Evolutionary conservation across 2,888 invertebrate species (phyloP), one percentile per base, ranked within the genome.

Genomic region (Agrilus biguttatus): DNA sequence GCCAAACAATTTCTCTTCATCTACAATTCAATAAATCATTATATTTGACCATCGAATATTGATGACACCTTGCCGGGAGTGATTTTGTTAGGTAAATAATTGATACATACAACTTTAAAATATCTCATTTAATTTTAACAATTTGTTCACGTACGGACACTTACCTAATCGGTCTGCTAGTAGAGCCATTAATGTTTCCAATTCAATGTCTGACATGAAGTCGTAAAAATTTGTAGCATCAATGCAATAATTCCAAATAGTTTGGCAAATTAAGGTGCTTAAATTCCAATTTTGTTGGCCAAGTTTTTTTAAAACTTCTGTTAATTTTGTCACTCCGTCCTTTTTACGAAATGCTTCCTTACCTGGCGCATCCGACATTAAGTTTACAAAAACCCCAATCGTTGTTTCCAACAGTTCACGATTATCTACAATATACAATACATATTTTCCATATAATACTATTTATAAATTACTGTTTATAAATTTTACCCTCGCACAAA

Each of bases 321-420:
- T 65, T 42, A 73, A 53, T 53, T 72, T 64, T 14, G 63, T 54
- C n/a, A 74, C 66, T 1, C 77, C 77, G 39, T 66, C 65, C 10
- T 68, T 56, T 42, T 70, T 67, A 52, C 72, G 66, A 40, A 78
- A 72, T 23, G 72, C 66, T 21, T 63, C 56, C 37, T 77, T 64
- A 45, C 73, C 72, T 50, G 72, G 71, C 51, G 68, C 68, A 49
- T 73, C 77, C 10, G 77, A 72, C 59, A 77, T 77, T 54, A 89
- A 74, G 69, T 89, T 89, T 14, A 89, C 86, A 40, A 89, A 71
- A 34, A 89, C 84, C 2, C 89, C 89, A 44, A 83, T 80, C 2
- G 84, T 79, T 6, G 86, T 81, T 58, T 80, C 80, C 1, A 86
- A 74, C 13, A 87, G 70, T 51, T 80, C 79, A 39, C 73, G 67